phyloP scores from a whole-genome alignment of 2,888 invertebrate genomes.

The Hirtodrosophila alboralis region DNA sequence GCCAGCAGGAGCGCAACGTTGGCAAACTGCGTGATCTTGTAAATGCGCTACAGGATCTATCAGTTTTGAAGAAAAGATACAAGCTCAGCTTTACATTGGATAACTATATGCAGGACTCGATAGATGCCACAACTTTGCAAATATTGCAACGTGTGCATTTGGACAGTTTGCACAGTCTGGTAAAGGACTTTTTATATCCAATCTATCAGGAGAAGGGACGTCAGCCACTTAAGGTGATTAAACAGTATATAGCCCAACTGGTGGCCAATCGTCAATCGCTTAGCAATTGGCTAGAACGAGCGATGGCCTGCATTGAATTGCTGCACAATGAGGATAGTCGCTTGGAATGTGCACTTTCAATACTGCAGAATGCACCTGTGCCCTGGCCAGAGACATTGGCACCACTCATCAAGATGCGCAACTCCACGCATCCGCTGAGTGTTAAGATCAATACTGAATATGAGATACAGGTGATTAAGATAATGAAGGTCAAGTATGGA shows the following conservation, averaged over 20 bases:
- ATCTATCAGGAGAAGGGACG: conserved; percentile 82
- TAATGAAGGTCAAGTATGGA: conserved; percentile 83
- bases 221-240: conserved; percentile 77
- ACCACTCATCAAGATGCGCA: conserved; percentile 80
- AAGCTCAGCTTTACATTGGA: conserved; percentile 82
- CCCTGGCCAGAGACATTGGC: conserved; percentile 82
- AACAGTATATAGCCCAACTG: conserved; percentile 80
- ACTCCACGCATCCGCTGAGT: conserved; percentile 82
- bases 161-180: conserved; percentile 79
- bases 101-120: conserved; percentile 82
- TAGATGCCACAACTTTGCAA: conserved; percentile 82
- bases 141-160: conserved; percentile 83
- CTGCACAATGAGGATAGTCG: conserved; percentile 83
- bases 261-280: conserved; percentile 78
- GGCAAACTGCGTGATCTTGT: conserved; percentile 79
- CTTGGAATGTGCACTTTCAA: conserved; percentile 79
- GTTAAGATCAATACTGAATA: conserved; percentile 82
- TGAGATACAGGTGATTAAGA: conserved; percentile 83
- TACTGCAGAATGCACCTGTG: conserved; percentile 82
- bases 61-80: conserved; percentile 81
- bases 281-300: conserved; percentile 82
- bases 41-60: conserved; percentile 81
- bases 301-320: conserved; percentile 80
- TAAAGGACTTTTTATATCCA: conserved; percentile 82
- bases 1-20: conserved; percentile 81